These are phyloP conservation scores for Drosophila yooni DNA, from an alignment of 2,888 invertebrate species.

Conservation along the genomic window DNA sequence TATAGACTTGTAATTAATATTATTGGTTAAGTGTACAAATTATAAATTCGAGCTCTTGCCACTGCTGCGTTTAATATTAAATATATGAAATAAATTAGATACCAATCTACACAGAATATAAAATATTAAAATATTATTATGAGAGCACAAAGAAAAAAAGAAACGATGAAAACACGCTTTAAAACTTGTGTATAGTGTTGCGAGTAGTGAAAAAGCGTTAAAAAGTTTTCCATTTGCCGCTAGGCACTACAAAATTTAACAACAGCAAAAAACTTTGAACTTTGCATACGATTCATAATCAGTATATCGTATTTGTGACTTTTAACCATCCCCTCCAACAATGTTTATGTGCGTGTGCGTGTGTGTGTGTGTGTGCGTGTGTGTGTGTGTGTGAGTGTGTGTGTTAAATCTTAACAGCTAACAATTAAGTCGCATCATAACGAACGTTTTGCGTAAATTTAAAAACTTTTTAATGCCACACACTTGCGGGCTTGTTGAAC, in stretches of 20 bases:
- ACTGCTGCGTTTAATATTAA: background rate
- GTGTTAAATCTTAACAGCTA: conserved; percentile 75
- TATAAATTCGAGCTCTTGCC: background rate
- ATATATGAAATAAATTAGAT: background rate
- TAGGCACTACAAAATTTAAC: conserved; percentile 51
- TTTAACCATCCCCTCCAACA: background rate
- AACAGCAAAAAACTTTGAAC: conserved; percentile 39
- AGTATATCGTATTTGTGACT: background rate
- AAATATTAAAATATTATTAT: too few relatives aligned
- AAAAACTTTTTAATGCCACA: conserved; percentile 76
- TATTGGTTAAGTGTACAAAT: background rate
- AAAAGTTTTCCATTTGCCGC: conserved; percentile 36
- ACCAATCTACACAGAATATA: background rate
- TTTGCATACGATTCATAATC: conserved; percentile 11
- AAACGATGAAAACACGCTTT: background rate
- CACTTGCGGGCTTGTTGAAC: conserved; percentile 77
- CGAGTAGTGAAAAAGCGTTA: conserved; percentile 10
- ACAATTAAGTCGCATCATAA: conserved; percentile 77
- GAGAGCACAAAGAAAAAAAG: too few relatives aligned
- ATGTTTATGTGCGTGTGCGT: background rate
- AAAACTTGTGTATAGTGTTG: conserved; percentile 5
- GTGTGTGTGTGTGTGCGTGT: background rate
- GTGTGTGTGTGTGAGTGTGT: conserved; percentile 22
- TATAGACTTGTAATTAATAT: background rate
- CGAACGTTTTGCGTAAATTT: conserved; percentile 74